phyloP scores from a whole-genome alignment of 2,113 vertebrate genomes.

The Thryonomys swinderianus region DNA sequence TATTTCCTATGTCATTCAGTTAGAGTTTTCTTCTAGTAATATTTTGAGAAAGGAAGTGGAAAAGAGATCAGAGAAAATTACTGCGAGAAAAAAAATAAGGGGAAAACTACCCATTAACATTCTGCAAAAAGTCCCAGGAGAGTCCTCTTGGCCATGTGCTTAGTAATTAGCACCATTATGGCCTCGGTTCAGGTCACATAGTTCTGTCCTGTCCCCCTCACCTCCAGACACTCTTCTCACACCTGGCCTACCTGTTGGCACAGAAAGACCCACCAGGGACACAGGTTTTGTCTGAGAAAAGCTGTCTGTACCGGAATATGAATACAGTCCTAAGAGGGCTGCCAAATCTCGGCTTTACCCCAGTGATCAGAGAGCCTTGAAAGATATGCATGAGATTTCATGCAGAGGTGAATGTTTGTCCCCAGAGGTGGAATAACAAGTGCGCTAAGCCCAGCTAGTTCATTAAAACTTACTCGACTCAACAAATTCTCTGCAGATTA shows the following conservation, averaged over 20 bases:
- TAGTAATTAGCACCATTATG: neutral
- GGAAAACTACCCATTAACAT: neutral
- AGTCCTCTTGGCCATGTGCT: neutral
- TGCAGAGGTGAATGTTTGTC: slow-evolving; percentile 58
- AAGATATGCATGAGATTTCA: slow-evolving; percentile 57
- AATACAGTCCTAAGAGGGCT: neutral
- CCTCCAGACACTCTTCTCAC: neutral
- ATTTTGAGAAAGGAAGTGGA: neutral
- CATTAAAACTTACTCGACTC: slow-evolving; percentile 75
- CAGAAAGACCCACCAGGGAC: neutral
- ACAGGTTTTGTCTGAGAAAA: slow-evolving; percentile 18
- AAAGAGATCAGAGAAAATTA: slow-evolving; percentile 17
- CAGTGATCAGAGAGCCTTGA: slow-evolving; percentile 57
- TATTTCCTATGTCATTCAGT: neutral
- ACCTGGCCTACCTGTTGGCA: neutral
- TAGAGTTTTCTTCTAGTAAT: slow-evolving; percentile 27
- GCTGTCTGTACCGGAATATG: neutral
- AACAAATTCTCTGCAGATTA: slow-evolving; percentile 73
- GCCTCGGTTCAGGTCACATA: neutral
- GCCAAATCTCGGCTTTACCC: slow-evolving; percentile 36
- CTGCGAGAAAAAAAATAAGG: neutral
- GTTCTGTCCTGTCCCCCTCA: neutral
- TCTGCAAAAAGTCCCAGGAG: neutral
- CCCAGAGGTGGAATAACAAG: slow-evolving; percentile 64
- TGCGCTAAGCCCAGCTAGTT: slow-evolving; percentile 66